Evolutionary conservation across 1,140 invertebrate species (phyloP).

Genomic region (Littorina saxatilis): DNA sequence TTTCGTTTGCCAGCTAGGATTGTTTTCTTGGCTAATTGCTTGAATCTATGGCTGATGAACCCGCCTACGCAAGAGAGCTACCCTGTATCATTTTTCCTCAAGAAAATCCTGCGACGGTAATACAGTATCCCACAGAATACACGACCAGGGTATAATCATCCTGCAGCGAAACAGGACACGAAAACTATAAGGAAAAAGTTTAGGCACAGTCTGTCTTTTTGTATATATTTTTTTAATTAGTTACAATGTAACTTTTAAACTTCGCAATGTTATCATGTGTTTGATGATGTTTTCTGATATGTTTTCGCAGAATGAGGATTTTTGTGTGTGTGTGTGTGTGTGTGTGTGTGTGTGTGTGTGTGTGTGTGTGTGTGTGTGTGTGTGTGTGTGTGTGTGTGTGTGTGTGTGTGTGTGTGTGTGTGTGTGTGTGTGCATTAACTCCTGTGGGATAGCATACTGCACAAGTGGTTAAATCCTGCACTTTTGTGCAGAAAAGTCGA

Average conservation of each 20-base stretch:
- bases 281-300: background rate
- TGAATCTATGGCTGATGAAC: too few relatives aligned
- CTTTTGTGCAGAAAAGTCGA: too few relatives aligned
- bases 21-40: too few relatives aligned
- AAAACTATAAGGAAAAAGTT: background rate
- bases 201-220: background rate
- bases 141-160: background rate
- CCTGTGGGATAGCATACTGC: background rate
- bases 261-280: background rate
- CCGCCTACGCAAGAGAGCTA: too few relatives aligned
- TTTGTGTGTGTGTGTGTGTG: conserved; percentile 2
- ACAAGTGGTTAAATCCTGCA: background rate
- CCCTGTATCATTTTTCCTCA: too few relatives aligned
- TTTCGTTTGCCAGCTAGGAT: too few relatives aligned
- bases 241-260: background rate
- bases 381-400: background rate
- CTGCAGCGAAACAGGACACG: background rate
- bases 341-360: background rate
- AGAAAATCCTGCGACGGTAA: too few relatives aligned
- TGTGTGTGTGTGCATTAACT: background rate
- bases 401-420: background rate
- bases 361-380: background rate
- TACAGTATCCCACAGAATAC: too few relatives aligned
- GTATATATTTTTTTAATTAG: background rate
- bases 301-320: background rate